Evolutionary conservation across 92 coral and sea anemone species (phyloP).

Genomic region (Zoanthus sociatus): DNA sequence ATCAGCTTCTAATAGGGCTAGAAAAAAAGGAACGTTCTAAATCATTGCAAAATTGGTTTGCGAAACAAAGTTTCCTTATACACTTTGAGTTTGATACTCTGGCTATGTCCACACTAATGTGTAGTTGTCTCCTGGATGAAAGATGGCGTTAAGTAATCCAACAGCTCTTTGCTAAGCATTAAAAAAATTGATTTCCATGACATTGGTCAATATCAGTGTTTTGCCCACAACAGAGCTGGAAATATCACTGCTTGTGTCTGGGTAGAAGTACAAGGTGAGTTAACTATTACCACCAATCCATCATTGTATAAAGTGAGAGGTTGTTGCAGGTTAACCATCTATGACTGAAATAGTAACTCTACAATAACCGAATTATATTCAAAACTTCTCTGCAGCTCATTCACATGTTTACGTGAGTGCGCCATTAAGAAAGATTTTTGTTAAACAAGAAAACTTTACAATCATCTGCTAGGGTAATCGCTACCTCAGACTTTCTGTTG

Average conservation of each 20-base stretch:
- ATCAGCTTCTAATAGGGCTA: no score
- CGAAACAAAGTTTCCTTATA: no score
- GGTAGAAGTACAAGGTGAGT: constrained; percentile 28
- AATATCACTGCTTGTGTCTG: neutral
- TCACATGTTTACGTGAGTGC: neutral
- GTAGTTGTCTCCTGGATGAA: neutral
- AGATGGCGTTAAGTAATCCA: neutral
- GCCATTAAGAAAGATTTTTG: neutral
- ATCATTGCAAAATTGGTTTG: no score
- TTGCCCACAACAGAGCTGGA: constrained; percentile 12
- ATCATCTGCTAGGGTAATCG: neutral
- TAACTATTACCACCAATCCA: no score
- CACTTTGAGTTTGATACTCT: no score
- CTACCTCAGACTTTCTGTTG: no score
- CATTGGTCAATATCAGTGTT: constrained; percentile 18
- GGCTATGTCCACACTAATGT: no score
- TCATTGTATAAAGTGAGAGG: no score
- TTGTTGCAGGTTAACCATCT: no score
- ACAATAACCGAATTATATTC: no score
- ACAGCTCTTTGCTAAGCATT: neutral
- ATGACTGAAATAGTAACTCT: no score
- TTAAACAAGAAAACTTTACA: neutral
- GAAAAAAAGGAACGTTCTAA: no score
- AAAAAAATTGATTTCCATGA: neutral
- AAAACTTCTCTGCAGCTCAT: neutral